Evolutionary conservation across 2,113 vertebrate species (phyloP), one percentile per base, ranked within the genome.

Genomic region (Periophthalmodon schlosseri): DNA sequence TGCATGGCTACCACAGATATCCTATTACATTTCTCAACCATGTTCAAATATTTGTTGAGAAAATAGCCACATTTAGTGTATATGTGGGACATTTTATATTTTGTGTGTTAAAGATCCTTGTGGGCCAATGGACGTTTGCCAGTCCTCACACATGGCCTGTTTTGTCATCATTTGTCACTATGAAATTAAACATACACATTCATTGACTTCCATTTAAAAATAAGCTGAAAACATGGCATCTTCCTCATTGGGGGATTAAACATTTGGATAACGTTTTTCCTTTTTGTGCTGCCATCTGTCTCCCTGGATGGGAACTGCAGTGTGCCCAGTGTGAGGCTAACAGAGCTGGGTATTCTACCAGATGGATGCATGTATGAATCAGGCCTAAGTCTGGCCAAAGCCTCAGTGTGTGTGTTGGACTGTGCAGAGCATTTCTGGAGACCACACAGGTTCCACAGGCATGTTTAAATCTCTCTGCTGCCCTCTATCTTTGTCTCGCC

Each of bases 361-460:
- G 91, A 94, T 91, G 93, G 90, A 92, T 88, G 72, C 86, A 86
- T 7, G 87, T 89, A 92, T 92, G 93, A 94, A 92, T 94, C 89
- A 88, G 85, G 78, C 77, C 89, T 88, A 89, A 84, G 91, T 88
- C 84, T 91, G 82, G 90, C 90, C 92, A 91, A 91, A 88, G 79
- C 82, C 69, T 46, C 67, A 87, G 86, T 94, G 92, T 94, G 90
- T 93, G 92, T 93, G 89, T 91, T 91, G 93, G 91, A 94, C 84
- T 91, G 93, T 94, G 93, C 92, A 88, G 92, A 94, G 95, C 93
- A 95, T 95, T 93, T 95, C 92, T 92, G 87, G 87, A 94, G 96
- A 99, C 96, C 96, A 99, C 97, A 98, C 96, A 98, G 93, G 95
- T 93, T 94, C 91, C 94, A 94, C 87, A 90, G 78, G 92, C 90